Evolutionary conservation across 2,888 invertebrate genomes (phyloP), one percentile per base, ranked within the genome.

Genomic region (Ferdinandea cuprea): DNA sequence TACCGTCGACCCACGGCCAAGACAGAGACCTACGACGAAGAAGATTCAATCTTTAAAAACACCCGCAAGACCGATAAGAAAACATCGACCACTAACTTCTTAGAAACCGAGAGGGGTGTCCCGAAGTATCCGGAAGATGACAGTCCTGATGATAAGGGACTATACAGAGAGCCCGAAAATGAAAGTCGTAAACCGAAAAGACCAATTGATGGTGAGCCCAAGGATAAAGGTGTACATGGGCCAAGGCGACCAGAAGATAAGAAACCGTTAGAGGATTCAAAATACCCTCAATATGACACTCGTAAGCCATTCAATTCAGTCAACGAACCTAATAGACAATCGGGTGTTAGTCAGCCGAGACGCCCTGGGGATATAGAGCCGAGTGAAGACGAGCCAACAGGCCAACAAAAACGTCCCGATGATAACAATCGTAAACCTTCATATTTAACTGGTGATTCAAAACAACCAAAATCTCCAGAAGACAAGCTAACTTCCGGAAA

Each of bases 1-100:
- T 91, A 88, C 80, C 58, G 59, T 21, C 13, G 66, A 3, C 72
- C 77, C 2, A 59, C 46, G 0, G 61, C n/a, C n/a, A n/a, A 72
- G 54, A 30, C 50, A 5, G 52, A 58, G 1, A 52, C 65, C 2
- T 48, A 35, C 9, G 78, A 83, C 19, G 72, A 83, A 25, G 78
- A 83, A 28, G 83, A 83, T 44, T 54, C 81, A n/a, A 8, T 66
- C 1, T n/a, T 52, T 8, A 74, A 42, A 8, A 74, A 61, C 3
- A 74, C 65, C 11, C 65, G 19, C 0, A 71, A 80, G n/a, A 68
- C 59, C 13, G 80, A 79, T 19, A 65, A 66, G 11, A 80, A 68
- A 28, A 63, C 44, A 0, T 61, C 69, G 0, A 71, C 83, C 1
- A 35, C 54, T 11, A 78, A 78, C 9, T 80, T 85, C 42, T 40